A percentile compares a stretch with the other conserved stretches of the same genome.
These are phyloP conservation scores for Hyperopisus bebe DNA, from an alignment of 2,113 vertebrate genomes.

Conservation along the genomic window DNA sequence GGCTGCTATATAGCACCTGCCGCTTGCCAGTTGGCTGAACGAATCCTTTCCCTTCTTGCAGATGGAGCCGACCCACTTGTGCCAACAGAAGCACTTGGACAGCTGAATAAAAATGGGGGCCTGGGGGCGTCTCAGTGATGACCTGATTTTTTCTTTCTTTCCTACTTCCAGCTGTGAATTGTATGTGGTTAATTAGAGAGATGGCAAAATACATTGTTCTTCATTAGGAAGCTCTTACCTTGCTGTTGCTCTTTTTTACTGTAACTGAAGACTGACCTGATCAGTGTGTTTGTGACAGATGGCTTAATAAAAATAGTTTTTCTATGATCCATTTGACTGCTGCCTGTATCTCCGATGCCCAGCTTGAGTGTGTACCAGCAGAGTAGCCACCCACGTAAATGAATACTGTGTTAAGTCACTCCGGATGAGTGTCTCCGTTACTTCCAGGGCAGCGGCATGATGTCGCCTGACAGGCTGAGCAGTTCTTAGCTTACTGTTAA, in stretches of 20 bases:
- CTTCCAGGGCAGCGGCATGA: background rate
- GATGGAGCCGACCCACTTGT: slow-evolving; percentile 21
- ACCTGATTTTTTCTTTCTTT: background rate
- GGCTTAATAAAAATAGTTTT: slow-evolving; percentile 62
- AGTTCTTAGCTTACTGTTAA: background rate
- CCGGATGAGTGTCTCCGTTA: background rate
- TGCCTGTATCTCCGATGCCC: background rate
- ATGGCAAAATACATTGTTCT: background rate
- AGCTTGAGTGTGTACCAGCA: background rate
- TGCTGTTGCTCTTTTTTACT: slow-evolving; percentile 43
- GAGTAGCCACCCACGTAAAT: background rate
- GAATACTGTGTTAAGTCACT: background rate
- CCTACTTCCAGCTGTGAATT: background rate
- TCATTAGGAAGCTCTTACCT: background rate
- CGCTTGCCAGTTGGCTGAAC: background rate
- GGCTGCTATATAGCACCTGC: background rate
- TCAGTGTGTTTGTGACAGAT: slow-evolving; percentile 49
- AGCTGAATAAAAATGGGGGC: slow-evolving; percentile 25
- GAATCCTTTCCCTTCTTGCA: slow-evolving; percentile 22
- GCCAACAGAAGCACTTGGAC: slow-evolving; percentile 30
- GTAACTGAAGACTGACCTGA: slow-evolving; percentile 29
- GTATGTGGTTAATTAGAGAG: background rate
- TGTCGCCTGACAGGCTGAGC: background rate
- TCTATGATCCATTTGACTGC: slow-evolving; percentile 35
- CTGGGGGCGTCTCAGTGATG: background rate